Base-by-base conservation (phyloP, 2,888 invertebrate genomes). In the Spilarctia lutea region DNA sequence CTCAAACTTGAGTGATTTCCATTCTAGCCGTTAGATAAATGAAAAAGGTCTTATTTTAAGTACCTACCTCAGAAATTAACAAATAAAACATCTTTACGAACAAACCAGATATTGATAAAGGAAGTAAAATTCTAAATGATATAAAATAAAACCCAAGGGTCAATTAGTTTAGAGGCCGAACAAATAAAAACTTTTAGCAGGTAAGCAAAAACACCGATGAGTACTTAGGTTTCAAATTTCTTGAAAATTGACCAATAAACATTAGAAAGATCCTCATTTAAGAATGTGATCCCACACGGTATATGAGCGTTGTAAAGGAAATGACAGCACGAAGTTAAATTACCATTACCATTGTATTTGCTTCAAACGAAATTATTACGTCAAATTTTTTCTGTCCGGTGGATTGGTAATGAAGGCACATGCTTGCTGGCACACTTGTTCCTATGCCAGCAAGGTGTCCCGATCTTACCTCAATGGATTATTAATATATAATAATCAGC, bases 191-290 rank as follows among this genome's bases (percentile, higher is more conserved):
- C 4, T n/a, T 30, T 63, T 56, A 24, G 6, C 68, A 73, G 42
- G 68, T 68, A 42, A 68, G 65, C 56, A 73, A 68, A 73, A 45
- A 45, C 52, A 60, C n/a, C n/a, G 45, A 63, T 68, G 60, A 33
- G n/a, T 67, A 33, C 60, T 73, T 68, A 60, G 60, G 60, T 68
- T 65, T 30, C 7, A 45, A 65, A 65, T 63, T 65, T 65, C 63
- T 63, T 35, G 35, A 35, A 73, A 65, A 73, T 65, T 68, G 48
- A 68, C 73, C 48, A 68, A 68, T 48, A 65, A 73, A 73, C 73
- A 73, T 68, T 65, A 73, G 27, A 65, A 48, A 8, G 48, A 56
- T 72, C 60, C 67, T 60, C 27, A 68, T 42, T 73, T 48, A 73
- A 68, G 68, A 68, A 73, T 73, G 68, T 73, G 35, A 73, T 24